Percentiles rank a stretch among this genome's conserved stretches.
phyloP scores from a whole-genome alignment of 2,888 invertebrate genomes.

The Andrena bucephala region DNA sequence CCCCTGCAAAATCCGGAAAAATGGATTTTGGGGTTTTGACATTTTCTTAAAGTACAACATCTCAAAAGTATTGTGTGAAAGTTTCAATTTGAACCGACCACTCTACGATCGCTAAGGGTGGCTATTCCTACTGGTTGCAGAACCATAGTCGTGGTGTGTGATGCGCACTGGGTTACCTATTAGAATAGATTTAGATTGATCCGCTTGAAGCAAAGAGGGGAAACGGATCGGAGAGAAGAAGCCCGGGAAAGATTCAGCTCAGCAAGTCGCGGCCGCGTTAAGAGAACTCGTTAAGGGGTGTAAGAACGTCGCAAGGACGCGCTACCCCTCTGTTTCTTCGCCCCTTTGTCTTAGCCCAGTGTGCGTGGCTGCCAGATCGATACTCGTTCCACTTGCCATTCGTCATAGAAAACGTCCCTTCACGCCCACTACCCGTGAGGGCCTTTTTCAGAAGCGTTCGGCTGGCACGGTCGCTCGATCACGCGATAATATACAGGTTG shows the following conservation, averaged over 20 bases:
- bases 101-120: too few species aligned
- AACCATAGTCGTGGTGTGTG: background rate
- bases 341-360: background rate
- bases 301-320: background rate
- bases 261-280: background rate
- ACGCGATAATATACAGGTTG: background rate
- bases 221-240: background rate
- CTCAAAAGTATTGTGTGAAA: too few species aligned
- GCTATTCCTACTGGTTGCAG: too few species aligned
- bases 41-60: too few species aligned
- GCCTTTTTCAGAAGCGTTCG: conserved; percentile 2
- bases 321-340: background rate
- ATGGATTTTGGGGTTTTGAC: too few species aligned
- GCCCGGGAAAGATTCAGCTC: conserved; percentile 7
- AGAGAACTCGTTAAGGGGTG: conserved; percentile 20
- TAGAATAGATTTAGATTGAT: background rate
- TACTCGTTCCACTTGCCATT: conserved; percentile 49
- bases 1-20: too few species aligned
- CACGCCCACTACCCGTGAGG: conserved; percentile 11
- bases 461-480: background rate
- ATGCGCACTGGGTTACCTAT: background rate
- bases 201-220: background rate
- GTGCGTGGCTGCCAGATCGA: conserved; percentile 39
- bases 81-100: too few species aligned
- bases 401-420: conserved; percentile 34